phyloP scores from a whole-genome alignment of 2,888 invertebrate genomes.

The Drosophila neoperkinsi region DNA sequence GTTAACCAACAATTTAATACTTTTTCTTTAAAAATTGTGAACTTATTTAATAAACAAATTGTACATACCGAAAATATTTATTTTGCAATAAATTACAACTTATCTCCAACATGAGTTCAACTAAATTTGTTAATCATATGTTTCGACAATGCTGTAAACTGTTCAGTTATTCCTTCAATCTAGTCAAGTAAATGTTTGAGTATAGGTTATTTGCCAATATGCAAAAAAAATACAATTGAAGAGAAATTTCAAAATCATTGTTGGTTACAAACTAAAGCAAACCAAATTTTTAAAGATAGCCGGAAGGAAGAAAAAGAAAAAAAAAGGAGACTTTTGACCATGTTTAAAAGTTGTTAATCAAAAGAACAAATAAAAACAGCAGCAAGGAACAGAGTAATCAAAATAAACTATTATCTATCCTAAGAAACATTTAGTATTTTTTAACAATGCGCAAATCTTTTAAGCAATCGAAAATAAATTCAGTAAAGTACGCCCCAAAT shows the following conservation, averaged over 20 bases:
- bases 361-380: conserved; percentile 28
- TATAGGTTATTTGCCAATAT: conserved; percentile 48
- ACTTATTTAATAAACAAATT: conserved; percentile 11
- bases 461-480: conserved; percentile 4
- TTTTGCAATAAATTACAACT: conserved; percentile 14
- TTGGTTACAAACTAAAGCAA: conserved; percentile 24
- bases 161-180: conserved; percentile 34
- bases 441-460: conserved; percentile 19
- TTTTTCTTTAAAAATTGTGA: conserved; percentile 1
- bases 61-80: conserved; percentile 38
- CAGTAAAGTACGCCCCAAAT: conserved; percentile 14
- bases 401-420: conserved; percentile 71
- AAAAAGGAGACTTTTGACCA: conserved; percentile 35
- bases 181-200: conserved; percentile 14
- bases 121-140: conserved; percentile 22
- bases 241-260: conserved; percentile 16
- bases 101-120: conserved; percentile 36
- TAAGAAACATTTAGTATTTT: conserved; percentile 57
- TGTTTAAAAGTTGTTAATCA: conserved; percentile 48
- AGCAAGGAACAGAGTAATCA: conserved; percentile 69
- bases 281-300: conserved; percentile 17
- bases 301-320: conserved; percentile 5
- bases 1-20: conserved; percentile 3
- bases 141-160: conserved; percentile 43
- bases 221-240: conserved; percentile 36